Base-by-base conservation (phyloP, 1,140 invertebrate species). In the Heliothis subflexa region DNA sequence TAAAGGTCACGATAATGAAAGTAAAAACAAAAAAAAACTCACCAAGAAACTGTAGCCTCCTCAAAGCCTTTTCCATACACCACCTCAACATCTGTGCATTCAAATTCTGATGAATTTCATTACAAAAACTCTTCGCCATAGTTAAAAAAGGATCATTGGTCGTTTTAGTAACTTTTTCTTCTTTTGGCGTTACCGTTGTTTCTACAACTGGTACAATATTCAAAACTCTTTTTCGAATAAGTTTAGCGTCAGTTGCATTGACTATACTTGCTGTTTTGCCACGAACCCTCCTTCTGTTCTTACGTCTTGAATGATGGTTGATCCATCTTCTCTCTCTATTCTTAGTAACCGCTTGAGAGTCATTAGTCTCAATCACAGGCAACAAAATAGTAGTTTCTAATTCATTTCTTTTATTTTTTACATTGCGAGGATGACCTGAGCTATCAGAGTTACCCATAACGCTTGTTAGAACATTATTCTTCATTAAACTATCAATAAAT, bases 21-120 rank as follows among this genome's bases (percentile, higher is more conserved):
- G 2, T 33, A 33, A 70, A 59, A 73, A 18, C 75, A 59, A 59
- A 49, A 10, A 49, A 71, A 28, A 11, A 79, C 85, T 88, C 84
- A 94, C 92, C 91, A 16, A 93, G 85, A 80, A 80, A 76, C 78
- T 88, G 82, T 10, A 94, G 55, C 78, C 85, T 88, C 79, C 92
- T 87, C n/a, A 94, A 81, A 2, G 90, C 84, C 55, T 93, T 94
- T 68, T 94, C 92, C 5, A 94, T 80, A 57, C 92, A 94, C 91
- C 91, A 93, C 55, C 80, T 85, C n/a, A 94, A 68, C 16, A 85
- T 81, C 78, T 90, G 86, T 1, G 74, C 33, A 57, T 85, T 92
- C 1, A 13, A n/a, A 83, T 89, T 86, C 40, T 92, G 91, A 11
- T 89, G 86, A 59, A 94, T 86, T 71, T 89, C 87, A 59, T 88